A percentile compares a stretch with the other conserved stretches of the same genome.
Evolutionary conservation across 2,888 invertebrate genomes (phyloP).

Genomic region (Gastracanthus pulcherrimus): DNA sequence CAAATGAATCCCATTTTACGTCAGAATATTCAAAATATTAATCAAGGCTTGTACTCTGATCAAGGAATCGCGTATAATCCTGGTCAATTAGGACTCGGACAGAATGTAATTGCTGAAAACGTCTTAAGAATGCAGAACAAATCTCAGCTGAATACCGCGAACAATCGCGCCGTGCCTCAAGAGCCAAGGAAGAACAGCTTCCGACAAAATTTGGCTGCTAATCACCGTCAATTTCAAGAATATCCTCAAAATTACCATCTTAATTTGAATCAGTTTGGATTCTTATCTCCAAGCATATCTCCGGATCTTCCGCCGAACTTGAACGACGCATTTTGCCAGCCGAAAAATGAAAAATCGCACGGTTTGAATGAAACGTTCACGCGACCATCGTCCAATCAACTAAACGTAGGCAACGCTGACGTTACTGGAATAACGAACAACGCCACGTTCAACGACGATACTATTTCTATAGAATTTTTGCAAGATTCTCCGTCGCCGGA

Average conservation of each 20-base stretch:
- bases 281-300: conserved; percentile 67
- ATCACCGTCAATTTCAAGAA: conserved; percentile 65
- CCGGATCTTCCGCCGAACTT: conserved; percentile 72
- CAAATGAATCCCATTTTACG: conserved; percentile 61
- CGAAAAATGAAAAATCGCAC: conserved; percentile 63
- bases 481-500: conserved; percentile 72
- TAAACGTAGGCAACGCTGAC: conserved; percentile 64
- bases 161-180: conserved; percentile 72
- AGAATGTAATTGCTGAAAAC: conserved; percentile 65
- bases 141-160: conserved; percentile 64
- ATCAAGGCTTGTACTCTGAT: conserved; percentile 55
- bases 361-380: conserved; percentile 72
- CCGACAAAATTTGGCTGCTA: conserved; percentile 65
- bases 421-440: conserved; percentile 73
- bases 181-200: conserved; percentile 68
- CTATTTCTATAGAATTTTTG: conserved; percentile 72
- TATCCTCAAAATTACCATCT: conserved; percentile 56
- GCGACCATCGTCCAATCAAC: conserved; percentile 60
- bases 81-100: conserved; percentile 58
- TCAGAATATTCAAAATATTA: conserved; percentile 60
- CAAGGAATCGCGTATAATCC: conserved; percentile 53
- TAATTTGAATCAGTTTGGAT: conserved; percentile 61
- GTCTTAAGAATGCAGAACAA: conserved; percentile 68
- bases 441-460: conserved; percentile 75
- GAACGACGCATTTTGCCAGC: conserved; percentile 72